These are phyloP conservation scores for Platichthys flesus DNA, from an alignment of 2,113 vertebrate genomes.

Conservation along the genomic window DNA sequence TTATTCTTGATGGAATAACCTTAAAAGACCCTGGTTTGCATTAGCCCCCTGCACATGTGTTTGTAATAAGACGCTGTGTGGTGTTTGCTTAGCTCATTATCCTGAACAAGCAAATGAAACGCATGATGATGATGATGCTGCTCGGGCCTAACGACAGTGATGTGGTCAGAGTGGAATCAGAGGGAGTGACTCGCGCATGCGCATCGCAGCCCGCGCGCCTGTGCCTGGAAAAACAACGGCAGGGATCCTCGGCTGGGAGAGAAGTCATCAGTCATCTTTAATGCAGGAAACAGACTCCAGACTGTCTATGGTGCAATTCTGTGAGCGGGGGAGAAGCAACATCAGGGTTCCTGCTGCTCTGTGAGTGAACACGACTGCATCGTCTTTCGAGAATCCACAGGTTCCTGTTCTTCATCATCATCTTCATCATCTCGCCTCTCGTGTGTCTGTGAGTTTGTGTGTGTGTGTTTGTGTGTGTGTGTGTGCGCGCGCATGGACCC, in stretches of 20 bases:
- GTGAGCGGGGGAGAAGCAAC: constrained; percentile 6
- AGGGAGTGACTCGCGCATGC: constrained; percentile 81
- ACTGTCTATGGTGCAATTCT: constrained; percentile 12
- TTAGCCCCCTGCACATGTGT: not conserved
- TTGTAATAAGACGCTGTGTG: not conserved
- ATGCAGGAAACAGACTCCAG: constrained; percentile 31
- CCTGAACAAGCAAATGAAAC: not conserved
- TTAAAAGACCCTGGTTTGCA: not conserved
- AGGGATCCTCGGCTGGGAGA: constrained; percentile 49
- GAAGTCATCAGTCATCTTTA: constrained; percentile 49
- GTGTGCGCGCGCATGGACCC: not conserved
- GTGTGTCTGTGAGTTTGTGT: not conserved
- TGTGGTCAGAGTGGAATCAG: constrained; percentile 32
- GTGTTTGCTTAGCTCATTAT: constrained; percentile 1
- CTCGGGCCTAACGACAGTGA: constrained; percentile 15
- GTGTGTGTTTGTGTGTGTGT: no score
- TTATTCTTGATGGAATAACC: no score
- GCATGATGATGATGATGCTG: constrained; percentile 3
- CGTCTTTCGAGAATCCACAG: constrained; percentile 70
- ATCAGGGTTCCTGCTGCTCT: not conserved
- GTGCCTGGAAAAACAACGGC: constrained; percentile 79
- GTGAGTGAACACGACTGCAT: constrained; percentile 5
- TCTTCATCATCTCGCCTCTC: not conserved
- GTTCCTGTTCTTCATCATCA: constrained; percentile 28
- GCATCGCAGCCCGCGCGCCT: constrained; percentile 39